Evolutionary conservation across 2,888 invertebrate genomes (phyloP).

Genomic region (Sinopyrophorus schimmeli): DNA sequence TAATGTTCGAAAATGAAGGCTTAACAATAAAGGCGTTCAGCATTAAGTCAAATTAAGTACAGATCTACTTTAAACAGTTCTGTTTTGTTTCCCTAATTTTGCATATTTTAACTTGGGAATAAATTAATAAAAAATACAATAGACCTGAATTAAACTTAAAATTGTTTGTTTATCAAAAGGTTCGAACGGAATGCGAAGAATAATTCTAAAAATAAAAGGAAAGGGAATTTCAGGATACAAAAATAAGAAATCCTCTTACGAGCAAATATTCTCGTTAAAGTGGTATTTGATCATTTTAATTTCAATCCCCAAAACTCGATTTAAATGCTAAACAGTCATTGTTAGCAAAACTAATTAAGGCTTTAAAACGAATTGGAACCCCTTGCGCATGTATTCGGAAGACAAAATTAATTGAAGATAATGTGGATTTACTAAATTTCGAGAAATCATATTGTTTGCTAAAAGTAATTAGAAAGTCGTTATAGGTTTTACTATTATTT

Average conservation of each 20-base stretch:
- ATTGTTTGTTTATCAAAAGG: too few species aligned
- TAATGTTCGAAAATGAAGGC: too few species aligned
- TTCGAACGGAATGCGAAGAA: too few species aligned
- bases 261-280: slow-evolving; percentile 16
- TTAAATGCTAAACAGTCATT: slow-evolving; percentile 42
- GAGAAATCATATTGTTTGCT: slow-evolving; percentile 27
- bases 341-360: slow-evolving; percentile 39
- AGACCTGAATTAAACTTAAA: too few species aligned
- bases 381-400: slow-evolving; percentile 22
- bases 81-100: too few species aligned
- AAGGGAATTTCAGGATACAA: slow-evolving; percentile 3
- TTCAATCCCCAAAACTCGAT: slow-evolving; percentile 37
- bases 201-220: too few species aligned
- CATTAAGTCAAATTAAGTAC: too few species aligned
- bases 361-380: slow-evolving; percentile 31
- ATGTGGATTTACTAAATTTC: slow-evolving; percentile 27
- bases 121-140: too few species aligned
- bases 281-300: slow-evolving; percentile 32
- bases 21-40: too few species aligned
- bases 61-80: too few species aligned
- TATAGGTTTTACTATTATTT: background rate
- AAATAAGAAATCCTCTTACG: slow-evolving; percentile 5
- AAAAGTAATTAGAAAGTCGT: slow-evolving; percentile 21
- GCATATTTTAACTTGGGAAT: too few species aligned
- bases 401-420: slow-evolving; percentile 29